Conservation (phyloP, 2,113 vertebrate species). For the Megalops atlanticus region DNA sequence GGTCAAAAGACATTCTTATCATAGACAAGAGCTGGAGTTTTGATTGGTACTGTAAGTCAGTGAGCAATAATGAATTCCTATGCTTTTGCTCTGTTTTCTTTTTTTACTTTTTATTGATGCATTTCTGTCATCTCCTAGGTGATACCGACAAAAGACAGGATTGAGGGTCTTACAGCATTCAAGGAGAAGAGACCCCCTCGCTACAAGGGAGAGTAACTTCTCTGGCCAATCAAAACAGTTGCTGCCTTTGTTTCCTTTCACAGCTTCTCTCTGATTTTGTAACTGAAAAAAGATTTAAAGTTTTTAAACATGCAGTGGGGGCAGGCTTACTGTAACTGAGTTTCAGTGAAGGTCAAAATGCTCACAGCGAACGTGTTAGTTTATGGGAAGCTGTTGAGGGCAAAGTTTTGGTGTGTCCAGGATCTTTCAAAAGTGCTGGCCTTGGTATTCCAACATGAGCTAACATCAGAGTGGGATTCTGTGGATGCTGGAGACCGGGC, state of each 20-base stretch:
- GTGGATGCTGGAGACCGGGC: not conserved
- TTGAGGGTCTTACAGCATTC: constrained; percentile 94
- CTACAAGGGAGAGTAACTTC: constrained; percentile 86
- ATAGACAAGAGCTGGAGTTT: too few relatives aligned
- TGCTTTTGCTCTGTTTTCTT: not conserved
- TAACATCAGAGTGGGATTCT: not conserved
- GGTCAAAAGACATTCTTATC: too few relatives aligned
- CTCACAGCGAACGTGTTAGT: not conserved
- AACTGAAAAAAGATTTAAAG: not conserved
- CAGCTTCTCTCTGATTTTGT: constrained; percentile 46
- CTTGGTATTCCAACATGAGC: too few relatives aligned
- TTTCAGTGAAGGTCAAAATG: not conserved
- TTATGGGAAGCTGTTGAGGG: not conserved
- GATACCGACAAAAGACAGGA: constrained; percentile 93
- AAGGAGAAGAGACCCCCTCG: constrained; percentile 90
- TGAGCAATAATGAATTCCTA: too few relatives aligned
- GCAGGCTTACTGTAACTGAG: not conserved
- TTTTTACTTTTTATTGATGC: not conserved
- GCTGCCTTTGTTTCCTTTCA: constrained; percentile 43
- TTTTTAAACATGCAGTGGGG: not conserved
- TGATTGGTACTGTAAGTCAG: too few relatives aligned
- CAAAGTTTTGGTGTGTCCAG: not conserved
- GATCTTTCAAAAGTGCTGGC: not conserved
- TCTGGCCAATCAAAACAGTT: not conserved
- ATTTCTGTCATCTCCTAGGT: constrained; percentile 72